These are phyloP conservation scores for Mionectes macconnelli DNA, from an alignment of 2,113 vertebrate species.

Conservation along the genomic window DNA sequence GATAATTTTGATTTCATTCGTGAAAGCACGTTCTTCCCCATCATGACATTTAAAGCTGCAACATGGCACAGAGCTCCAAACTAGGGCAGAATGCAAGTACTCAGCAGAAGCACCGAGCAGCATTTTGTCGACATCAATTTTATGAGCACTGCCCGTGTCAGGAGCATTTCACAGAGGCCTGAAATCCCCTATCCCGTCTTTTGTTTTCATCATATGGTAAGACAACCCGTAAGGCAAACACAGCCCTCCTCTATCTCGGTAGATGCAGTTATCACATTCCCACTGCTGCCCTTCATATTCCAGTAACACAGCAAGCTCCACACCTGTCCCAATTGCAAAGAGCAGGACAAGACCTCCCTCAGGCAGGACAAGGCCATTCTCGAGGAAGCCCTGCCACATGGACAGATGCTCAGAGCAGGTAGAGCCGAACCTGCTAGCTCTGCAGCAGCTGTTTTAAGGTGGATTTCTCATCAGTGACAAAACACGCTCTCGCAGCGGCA, in stretches of 20 bases:
- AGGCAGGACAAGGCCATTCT: neutral
- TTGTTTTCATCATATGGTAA: neutral
- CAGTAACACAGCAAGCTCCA: neutral
- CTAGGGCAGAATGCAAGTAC: neutral
- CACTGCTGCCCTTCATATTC: no score
- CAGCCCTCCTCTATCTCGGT: neutral
- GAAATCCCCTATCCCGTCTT: neutral
- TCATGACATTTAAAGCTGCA: neutral
- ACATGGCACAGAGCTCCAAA: neutral
- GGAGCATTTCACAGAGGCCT: neutral
- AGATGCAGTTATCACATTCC: neutral
- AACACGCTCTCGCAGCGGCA: neutral
- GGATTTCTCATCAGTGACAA: neutral
- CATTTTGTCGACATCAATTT: neutral
- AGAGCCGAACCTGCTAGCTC: neutral
- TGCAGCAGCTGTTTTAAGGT: neutral
- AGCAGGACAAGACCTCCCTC: neutral
- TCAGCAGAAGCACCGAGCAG: neutral
- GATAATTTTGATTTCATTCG: neutral
- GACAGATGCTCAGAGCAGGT: neutral
- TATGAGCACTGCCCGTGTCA: neutral
- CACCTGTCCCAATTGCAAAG: neutral
- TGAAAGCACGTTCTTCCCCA: neutral
- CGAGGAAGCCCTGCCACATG: neutral
- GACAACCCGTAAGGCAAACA: rapidly evolving